Conservation (phyloP, 2,888 invertebrate species). For the Hemithea aestivaria region DNA sequence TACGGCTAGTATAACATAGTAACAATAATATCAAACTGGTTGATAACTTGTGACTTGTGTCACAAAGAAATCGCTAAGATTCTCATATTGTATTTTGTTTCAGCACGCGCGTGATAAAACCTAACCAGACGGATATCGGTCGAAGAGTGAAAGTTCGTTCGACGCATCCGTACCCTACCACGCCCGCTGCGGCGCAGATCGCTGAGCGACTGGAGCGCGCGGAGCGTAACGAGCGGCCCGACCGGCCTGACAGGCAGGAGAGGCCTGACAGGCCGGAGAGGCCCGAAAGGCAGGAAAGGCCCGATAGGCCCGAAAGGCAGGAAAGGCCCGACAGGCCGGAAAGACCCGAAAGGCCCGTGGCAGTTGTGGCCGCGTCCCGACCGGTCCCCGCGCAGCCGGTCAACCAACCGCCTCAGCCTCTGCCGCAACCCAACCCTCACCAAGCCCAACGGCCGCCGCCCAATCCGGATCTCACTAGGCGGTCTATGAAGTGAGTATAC, state of each 20-base stretch:
- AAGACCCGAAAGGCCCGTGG: constrained; percentile 40
- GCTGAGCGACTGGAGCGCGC: constrained; percentile 48
- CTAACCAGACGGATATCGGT: constrained; percentile 93
- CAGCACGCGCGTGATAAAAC: constrained; percentile 96
- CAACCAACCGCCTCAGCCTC: constrained; percentile 33
- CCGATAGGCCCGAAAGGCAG: constrained; percentile 38
- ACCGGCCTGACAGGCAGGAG: constrained; percentile 43
- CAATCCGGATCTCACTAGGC: constrained; percentile 84
- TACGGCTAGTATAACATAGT: constrained; percentile 5
- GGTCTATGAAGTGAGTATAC: constrained; percentile 83
- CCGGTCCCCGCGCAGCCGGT: constrained; percentile 37
- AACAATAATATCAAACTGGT: constrained; percentile 2
- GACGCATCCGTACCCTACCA: constrained; percentile 61
- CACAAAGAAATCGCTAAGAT: no score
- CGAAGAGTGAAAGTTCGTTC: constrained; percentile 89
- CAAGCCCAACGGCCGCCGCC: constrained; percentile 65
- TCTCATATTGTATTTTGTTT: constrained; percentile 37
- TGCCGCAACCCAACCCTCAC: constrained; percentile 42
- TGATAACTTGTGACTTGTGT: no score
- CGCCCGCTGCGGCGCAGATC: constrained; percentile 45
- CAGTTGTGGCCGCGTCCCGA: constrained; percentile 33
- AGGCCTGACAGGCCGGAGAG: constrained; percentile 49
- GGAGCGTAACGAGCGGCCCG: constrained; percentile 44
- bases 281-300: constrained; percentile 48
- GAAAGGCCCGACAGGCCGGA: constrained; percentile 50